phyloP scores from a whole-genome alignment of 2,113 vertebrate genomes.

The Alethe diademata region DNA sequence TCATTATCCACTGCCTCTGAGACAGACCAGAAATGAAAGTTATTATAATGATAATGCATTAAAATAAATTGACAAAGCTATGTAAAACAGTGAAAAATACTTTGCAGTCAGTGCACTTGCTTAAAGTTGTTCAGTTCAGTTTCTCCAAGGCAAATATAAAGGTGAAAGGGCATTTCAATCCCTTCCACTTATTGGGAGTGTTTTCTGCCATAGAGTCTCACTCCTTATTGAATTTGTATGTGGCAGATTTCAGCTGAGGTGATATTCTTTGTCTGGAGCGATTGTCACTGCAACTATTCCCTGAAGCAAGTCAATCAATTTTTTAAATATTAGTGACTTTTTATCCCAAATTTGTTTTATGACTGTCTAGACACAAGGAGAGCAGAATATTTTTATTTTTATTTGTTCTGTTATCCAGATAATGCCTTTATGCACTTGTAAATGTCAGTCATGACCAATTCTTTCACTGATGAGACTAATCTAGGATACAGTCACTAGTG shows the following conservation, averaged over 20 bases:
- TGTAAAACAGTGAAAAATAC: neutral
- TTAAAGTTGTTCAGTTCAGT: neutral
- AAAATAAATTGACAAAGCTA: neutral
- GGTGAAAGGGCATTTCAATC: neutral
- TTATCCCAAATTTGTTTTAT: neutral
- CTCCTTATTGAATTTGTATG: neutral
- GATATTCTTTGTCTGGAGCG: neutral
- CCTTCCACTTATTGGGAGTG: neutral
- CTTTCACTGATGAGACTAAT: slow-evolving; percentile 22
- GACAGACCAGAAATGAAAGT: neutral
- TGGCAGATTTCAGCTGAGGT: neutral
- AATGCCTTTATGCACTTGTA: neutral
- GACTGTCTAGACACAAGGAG: neutral
- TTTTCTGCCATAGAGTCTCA: neutral
- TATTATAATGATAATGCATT: neutral
- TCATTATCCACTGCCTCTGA: neutral
- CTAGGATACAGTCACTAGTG: neutral
- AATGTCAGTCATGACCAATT: neutral
- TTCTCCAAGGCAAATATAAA: neutral
- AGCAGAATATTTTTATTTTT: neutral
- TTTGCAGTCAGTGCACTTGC: neutral
- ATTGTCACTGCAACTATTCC: neutral
- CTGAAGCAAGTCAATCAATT: neutral
- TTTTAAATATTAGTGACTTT: neutral
- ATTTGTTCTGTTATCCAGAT: neutral